Conservation (phyloP, 2,113 vertebrate genomes). For the Cavia aperea region DNA sequence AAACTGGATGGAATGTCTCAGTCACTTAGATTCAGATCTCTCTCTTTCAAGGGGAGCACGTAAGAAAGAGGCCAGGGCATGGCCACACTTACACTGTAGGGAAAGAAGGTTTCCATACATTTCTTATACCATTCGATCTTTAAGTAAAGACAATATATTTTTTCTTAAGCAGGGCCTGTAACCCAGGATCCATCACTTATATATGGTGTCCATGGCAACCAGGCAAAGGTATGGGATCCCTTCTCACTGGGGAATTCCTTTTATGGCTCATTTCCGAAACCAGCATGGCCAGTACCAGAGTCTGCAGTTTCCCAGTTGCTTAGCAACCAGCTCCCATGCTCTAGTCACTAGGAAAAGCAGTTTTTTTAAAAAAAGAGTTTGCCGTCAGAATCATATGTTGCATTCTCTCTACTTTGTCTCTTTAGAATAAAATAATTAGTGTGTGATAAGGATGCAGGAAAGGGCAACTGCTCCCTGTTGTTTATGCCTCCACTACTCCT, state of each 20-base stretch:
- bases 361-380: slow-evolving; percentile 47
- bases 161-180: slow-evolving; percentile 68
- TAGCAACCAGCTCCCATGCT: slow-evolving; percentile 81
- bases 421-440: slow-evolving; percentile 66
- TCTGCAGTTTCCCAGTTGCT: slow-evolving; percentile 78
- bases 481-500: background rate
- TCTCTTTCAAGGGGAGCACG: background rate
- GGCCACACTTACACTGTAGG: background rate
- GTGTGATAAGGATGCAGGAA: slow-evolving; percentile 48
- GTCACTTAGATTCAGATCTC: slow-evolving; percentile 44
- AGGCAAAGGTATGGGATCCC: slow-evolving; percentile 75
- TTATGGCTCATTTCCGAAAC: slow-evolving; percentile 81
- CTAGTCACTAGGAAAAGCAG: slow-evolving; percentile 74
- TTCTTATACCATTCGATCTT: slow-evolving; percentile 29
- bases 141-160: slow-evolving; percentile 60
- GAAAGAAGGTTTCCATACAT: slow-evolving; percentile 17
- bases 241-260: slow-evolving; percentile 79
- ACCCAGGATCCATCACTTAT: slow-evolving; percentile 76
- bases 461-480: slow-evolving; percentile 23
- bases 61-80: background rate
- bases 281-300: slow-evolving; percentile 75
- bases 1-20: slow-evolving; percentile 60
- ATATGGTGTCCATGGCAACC: slow-evolving; percentile 79
- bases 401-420: slow-evolving; percentile 69
- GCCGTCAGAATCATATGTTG: slow-evolving; percentile 68